phyloP scores from a whole-genome alignment of 2,888 invertebrate species.

The Ochlodes sylvanus region DNA sequence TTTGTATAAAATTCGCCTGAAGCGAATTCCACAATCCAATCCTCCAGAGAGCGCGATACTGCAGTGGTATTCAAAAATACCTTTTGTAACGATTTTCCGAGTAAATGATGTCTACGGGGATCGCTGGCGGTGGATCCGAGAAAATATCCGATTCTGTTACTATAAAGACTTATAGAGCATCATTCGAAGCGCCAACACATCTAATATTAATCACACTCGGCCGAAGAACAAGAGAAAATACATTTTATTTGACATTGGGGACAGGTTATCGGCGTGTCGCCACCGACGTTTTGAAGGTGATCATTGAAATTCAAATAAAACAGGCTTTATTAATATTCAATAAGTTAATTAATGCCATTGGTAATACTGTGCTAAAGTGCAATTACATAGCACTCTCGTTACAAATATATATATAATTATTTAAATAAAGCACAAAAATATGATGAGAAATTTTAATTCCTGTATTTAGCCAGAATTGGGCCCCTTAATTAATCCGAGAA shows the following conservation, averaged over 20 bases:
- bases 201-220: slow-evolving; percentile 6
- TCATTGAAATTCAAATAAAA: not conserved
- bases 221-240: not conserved
- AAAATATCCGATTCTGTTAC: not conserved
- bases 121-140: not conserved
- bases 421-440: too few species aligned
- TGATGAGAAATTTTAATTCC: too few species aligned
- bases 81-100: slow-evolving; percentile 4
- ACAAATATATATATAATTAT: too few species aligned
- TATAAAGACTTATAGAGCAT: not conserved
- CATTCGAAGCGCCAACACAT: slow-evolving; percentile 2
- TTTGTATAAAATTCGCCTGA: not conserved
- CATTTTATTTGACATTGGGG: not conserved
- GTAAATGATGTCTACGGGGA: slow-evolving; percentile 22
- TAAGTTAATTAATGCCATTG: too few species aligned
- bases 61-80: not conserved
- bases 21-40: too few species aligned
- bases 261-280: not conserved
- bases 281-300: not conserved
- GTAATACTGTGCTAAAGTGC: too few species aligned
- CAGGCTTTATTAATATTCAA: not conserved
- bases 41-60: too few species aligned
- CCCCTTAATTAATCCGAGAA: too few species aligned
- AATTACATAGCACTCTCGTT: too few species aligned
- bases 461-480: too few species aligned